phyloP scores from a whole-genome alignment of 2,113 vertebrate species.

The Vulpes lagopus region DNA sequence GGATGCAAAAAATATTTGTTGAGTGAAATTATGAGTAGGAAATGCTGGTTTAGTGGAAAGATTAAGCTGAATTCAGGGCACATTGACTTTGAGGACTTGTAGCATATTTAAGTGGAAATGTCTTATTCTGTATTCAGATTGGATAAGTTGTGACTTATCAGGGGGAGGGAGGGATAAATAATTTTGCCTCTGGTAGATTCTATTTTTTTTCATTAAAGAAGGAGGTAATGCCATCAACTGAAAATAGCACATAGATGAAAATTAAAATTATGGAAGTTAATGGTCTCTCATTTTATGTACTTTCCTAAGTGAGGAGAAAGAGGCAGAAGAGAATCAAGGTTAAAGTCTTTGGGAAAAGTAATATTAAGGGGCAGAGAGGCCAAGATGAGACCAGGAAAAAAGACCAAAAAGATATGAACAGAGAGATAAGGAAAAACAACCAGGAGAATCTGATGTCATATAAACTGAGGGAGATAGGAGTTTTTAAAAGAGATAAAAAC shows the following conservation, averaged over 20 bases:
- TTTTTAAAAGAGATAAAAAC: neutral
- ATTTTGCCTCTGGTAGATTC: neutral
- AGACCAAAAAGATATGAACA: neutral
- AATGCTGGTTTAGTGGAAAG: neutral
- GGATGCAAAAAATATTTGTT: neutral
- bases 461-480: neutral
- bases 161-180: neutral
- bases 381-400: neutral
- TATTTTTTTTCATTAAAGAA: constrained; percentile 25
- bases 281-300: neutral
- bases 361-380: neutral
- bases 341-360: neutral
- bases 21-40: neutral
- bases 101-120: neutral
- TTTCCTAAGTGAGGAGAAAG: neutral
- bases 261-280: neutral
- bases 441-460: neutral
- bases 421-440: neutral
- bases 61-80: neutral
- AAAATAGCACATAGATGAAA: constrained; percentile 7
- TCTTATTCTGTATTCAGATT: neutral
- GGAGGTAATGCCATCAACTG: neutral
- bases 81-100: neutral
- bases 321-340: neutral
- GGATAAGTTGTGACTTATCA: neutral